Evolutionary conservation across 2,113 vertebrate genomes (phyloP).

Genomic region (Nanorana parkeri): DNA sequence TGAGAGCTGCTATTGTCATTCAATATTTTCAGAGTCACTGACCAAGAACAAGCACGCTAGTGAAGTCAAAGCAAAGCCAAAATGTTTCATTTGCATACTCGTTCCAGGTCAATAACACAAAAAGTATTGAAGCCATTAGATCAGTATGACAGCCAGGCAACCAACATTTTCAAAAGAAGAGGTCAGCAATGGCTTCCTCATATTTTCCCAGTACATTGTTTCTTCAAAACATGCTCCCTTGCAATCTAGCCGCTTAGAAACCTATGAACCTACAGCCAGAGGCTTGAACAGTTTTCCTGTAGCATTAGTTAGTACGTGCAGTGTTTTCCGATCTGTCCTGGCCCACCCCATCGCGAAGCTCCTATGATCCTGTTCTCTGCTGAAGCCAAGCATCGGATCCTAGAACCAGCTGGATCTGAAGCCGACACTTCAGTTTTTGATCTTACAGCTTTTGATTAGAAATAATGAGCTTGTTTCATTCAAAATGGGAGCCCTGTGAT

Average conservation of each 20-base stretch:
- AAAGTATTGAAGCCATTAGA: too few relatives aligned
- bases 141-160: too few relatives aligned
- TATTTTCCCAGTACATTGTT: too few relatives aligned
- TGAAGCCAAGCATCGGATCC: slow-evolving; percentile 85
- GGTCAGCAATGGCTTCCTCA: too few relatives aligned
- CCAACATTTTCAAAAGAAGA: too few relatives aligned
- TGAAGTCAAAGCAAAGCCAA: too few relatives aligned
- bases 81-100: too few relatives aligned
- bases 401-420: slow-evolving; percentile 83
- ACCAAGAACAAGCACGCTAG: too few relatives aligned
- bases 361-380: slow-evolving; percentile 93
- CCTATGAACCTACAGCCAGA: background rate
- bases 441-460: slow-evolving; percentile 97
- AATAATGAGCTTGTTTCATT: slow-evolving; percentile 98
- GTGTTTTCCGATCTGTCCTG: slow-evolving; percentile 16
- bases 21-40: too few relatives aligned
- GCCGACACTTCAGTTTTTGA: slow-evolving; percentile 95
- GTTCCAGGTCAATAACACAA: too few relatives aligned
- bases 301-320: slow-evolving; percentile 32
- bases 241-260: background rate
- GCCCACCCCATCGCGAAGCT: slow-evolving; percentile 64
- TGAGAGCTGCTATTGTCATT: too few relatives aligned
- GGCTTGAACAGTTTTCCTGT: slow-evolving; percentile 9
- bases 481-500: slow-evolving; percentile 95
- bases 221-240: too few relatives aligned